phyloP scores from a whole-genome alignment of 2,888 invertebrate species.

The Pantelozetes paolii region DNA sequence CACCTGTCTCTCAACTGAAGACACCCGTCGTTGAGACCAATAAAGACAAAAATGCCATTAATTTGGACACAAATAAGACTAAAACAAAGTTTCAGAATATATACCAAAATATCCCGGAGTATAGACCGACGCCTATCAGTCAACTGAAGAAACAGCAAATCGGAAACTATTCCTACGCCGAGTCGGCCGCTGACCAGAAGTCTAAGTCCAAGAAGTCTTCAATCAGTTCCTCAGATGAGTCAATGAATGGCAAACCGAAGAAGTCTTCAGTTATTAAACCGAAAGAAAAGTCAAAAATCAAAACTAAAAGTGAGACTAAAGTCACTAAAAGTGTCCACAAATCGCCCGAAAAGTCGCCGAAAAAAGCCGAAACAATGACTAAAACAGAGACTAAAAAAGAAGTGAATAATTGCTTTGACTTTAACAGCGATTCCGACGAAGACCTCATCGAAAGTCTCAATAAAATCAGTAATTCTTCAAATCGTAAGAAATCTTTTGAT shows the following conservation, averaged over 20 bases:
- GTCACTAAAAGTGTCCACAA: neutral
- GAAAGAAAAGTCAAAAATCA: neutral
- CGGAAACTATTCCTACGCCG: constrained; percentile 16
- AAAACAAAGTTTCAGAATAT: neutral
- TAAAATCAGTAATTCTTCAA: neutral
- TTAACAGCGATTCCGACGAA: constrained; percentile 8
- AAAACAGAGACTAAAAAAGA: neutral
- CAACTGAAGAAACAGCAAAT: constrained; percentile 56
- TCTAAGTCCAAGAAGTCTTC: neutral
- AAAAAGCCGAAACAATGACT: neutral
- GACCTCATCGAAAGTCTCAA: neutral
- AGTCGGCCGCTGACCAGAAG: neutral
- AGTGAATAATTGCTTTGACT: neutral
- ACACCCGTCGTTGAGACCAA: neutral
- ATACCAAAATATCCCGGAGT: constrained; percentile 51
- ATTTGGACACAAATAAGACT: neutral
- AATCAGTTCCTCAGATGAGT: neutral
- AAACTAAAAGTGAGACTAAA: neutral
- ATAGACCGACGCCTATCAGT: constrained; percentile 65
- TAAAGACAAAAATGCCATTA: neutral
- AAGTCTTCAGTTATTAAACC: neutral
- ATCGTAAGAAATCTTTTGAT: constrained; percentile 10
- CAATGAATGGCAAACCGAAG: neutral
- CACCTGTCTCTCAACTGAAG: constrained; percentile 26
- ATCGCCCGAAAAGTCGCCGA: neutral